Base-by-base conservation (phyloP, 2,888 invertebrate genomes). In the Cheilosia grossa region DNA sequence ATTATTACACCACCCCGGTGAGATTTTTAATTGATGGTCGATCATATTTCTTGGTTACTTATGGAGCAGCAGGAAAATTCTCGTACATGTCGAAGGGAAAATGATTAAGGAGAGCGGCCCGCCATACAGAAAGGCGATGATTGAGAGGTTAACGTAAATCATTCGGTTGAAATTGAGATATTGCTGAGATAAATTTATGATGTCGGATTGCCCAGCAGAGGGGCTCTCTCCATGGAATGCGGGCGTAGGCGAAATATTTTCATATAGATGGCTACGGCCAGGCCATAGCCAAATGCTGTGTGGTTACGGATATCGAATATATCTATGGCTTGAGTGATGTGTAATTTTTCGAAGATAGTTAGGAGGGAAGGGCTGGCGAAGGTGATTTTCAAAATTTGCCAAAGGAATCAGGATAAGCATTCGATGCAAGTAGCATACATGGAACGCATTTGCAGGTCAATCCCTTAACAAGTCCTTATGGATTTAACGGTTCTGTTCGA, bases 11-110 rank as follows among this genome's bases (percentile, higher is more conserved):
- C 64, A 75, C 80, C 80, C 74, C 66, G 74, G 70, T 83, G 80
- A 75, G 83, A 70, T 83, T 83, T 73, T 59, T 74, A 83, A 83
- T 83, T 80, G 74, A 83, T 83, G 80, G 80, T n/a, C 74, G 80
- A 83, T 83, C 74, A 83, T 80, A 83, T 80, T 83, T 80, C 83
- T 80, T 66, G 74, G 80, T 80, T 70, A 75, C 74, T 83, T 83
- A 80, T 74, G 69, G 58, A 54, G 54, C 61, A 54, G 63, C 74
- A 59, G 27, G 24, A 51, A 49, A 13, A 21, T 21, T 2, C 19
- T 21, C 49, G 24, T 24, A 15, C 5, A 15, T 27, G 15, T 70
- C 24, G 64, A 59, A 24, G 74, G 58, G 54, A 63, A 83, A 79
- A 74, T 70, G 70, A 66, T 79, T 82, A 53, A 74, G 27, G 13